Evolutionary conservation across 2,113 vertebrate species (phyloP).

Genomic region (Elgaria multicarinata): DNA sequence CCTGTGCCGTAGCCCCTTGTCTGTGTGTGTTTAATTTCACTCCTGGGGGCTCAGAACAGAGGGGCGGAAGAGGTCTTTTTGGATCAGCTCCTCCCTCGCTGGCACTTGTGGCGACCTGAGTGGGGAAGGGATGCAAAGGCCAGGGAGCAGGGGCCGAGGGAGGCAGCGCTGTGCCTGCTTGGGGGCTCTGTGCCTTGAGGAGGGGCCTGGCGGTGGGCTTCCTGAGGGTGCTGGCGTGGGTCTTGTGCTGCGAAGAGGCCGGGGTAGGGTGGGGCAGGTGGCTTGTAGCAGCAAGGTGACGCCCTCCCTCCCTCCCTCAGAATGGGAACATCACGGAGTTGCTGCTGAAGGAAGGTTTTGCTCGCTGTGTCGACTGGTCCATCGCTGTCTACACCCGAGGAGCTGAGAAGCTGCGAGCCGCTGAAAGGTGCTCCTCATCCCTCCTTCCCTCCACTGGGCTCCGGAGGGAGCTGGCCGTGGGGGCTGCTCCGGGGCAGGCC

Average conservation of each 20-base stretch:
- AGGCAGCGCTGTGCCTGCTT: too few relatives aligned
- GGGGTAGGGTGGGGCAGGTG: too few relatives aligned
- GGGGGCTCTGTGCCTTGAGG: not conserved
- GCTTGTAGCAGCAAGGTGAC: not conserved
- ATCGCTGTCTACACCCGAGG: conserved; percentile 96
- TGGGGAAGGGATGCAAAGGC: not conserved
- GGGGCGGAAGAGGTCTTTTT: not conserved
- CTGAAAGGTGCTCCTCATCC: conserved; percentile 81
- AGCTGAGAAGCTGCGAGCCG: conserved; percentile 92
- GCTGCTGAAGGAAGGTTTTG: conserved; percentile 94
- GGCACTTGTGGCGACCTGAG: not conserved
- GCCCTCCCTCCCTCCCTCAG: conserved; percentile 48
- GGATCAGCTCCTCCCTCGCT: not conserved
- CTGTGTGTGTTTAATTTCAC: too few relatives aligned
- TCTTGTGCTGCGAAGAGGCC: too few relatives aligned
- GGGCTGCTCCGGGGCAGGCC: too few relatives aligned
- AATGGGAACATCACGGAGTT: conserved; percentile 98
- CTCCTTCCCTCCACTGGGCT: not conserved
- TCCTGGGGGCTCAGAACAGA: not conserved
- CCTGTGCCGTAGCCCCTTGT: too few relatives aligned
- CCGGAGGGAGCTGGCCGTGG: not conserved
- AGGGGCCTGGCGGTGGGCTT: too few relatives aligned
- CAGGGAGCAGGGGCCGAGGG: not conserved
- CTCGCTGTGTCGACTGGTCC: conserved; percentile 97
- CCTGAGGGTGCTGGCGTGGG: too few relatives aligned